Base-by-base conservation (phyloP, 2,888 invertebrate species). In the Callimorpha dominula region DNA sequence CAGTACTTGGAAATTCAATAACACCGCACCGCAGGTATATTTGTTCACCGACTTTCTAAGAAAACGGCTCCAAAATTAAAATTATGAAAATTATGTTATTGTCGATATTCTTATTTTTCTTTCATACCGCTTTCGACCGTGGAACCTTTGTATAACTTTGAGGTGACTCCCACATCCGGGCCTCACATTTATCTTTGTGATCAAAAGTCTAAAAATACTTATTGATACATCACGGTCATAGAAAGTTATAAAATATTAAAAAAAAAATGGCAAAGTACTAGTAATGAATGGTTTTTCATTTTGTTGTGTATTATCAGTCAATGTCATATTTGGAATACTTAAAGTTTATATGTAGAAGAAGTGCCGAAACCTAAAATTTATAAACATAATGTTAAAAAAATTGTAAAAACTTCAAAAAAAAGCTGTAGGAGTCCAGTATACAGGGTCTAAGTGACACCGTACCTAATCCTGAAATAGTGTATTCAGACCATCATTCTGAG, bases 111-210 rank as follows among this genome's bases (percentile, higher is more conserved):
- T 57, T 73, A 71, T 70, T 78, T 70, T 71, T 68, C 62, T 68
- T 66, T 60, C 11, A 42, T 14, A 77, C 15, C 49, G n/a, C 68
- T 14, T 20, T 57, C 65, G 43, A n/a, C 64, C n/a, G 52, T 42
- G 46, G 65, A 72, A 72, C 68, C 70, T 76, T 78, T 75, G 70
- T 50, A 52, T 31, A 63, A 14, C 65, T 66, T 71, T 40, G 49
- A 65, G 17, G 0, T 31, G 31, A 31, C 49, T 50, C 65, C 15
- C 31, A 31, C 50, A 50, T 65, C 50, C 9, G 49, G 31, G 65
- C 4, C 0, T 15, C 14, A 1, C 49, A 31, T 65, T 50, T 31
- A 65, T 50, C 65, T 65, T 50, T 50, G 15, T 50, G 7, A 50
- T 49, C 49, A 15, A 49, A 65, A 49, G 31, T 65, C 65, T 65